Conservation (phyloP, 2,797 vertebrate genomes). For the Enteromius viviparus region DNA sequence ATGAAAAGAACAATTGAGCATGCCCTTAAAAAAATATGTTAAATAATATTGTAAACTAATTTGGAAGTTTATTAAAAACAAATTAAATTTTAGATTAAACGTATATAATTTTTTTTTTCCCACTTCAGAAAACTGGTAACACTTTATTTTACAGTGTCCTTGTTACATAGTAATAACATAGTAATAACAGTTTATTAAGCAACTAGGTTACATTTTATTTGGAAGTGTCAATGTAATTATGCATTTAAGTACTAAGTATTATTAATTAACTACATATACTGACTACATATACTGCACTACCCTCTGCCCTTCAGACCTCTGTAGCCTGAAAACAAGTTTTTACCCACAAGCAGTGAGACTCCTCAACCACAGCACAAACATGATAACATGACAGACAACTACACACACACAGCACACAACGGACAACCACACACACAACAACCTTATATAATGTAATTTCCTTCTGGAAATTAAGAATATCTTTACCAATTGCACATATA, state of each 20-base stretch:
- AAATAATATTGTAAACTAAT: not conserved
- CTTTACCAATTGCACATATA: no score
- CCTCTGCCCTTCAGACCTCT: no score
- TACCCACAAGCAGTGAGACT: no score
- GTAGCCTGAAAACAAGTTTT: no score
- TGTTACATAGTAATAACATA: not conserved
- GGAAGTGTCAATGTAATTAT: not conserved
- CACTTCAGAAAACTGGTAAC: not conserved
- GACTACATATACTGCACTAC: not conserved
- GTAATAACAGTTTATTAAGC: not conserved
- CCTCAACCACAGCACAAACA: no score
- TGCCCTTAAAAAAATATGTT: not conserved
- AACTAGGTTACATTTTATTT: not conserved
- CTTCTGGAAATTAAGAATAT: no score
- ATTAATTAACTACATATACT: not conserved
- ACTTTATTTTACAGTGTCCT: not conserved
- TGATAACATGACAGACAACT: no score
- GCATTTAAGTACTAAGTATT: not conserved
- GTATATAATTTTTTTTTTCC: not conserved
- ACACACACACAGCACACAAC: no score
- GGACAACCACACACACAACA: no score
- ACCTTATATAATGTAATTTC: no score
- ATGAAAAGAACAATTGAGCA: not conserved
- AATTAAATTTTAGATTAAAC: not conserved
- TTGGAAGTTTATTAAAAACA: not conserved